Conservation (phyloP, 2,113 vertebrate species). For the Silurus asotus region DNA sequence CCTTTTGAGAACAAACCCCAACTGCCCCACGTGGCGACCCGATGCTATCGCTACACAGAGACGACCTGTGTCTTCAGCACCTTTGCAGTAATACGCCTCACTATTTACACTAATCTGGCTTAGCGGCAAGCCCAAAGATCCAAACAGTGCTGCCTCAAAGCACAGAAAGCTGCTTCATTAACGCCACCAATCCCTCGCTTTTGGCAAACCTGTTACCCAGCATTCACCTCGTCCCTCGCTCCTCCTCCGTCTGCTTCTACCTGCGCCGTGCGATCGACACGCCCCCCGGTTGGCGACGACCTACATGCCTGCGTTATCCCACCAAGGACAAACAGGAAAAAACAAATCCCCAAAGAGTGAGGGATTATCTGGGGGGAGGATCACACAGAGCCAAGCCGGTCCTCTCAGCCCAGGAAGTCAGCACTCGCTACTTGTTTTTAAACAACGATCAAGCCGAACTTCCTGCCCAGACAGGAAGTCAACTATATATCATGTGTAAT, state of each 20-base stretch:
- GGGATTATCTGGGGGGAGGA: slow-evolving; percentile 72
- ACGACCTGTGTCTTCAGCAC: slow-evolving; percentile 54
- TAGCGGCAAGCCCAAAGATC: slow-evolving; percentile 57
- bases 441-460: slow-evolving; percentile 13
- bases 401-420: neutral
- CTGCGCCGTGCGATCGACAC: neutral
- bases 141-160: slow-evolving; percentile 62
- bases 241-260: neutral
- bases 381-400: slow-evolving; percentile 48
- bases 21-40: neutral
- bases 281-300: slow-evolving; percentile 63
- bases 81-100: slow-evolving; percentile 58
- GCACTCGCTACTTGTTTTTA: slow-evolving; percentile 10
- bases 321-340: slow-evolving; percentile 69
- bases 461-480: slow-evolving; percentile 26
- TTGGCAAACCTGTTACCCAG: slow-evolving; percentile 63
- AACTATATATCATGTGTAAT: slow-evolving; percentile 11
- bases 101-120: slow-evolving; percentile 58
- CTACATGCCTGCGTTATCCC: slow-evolving; percentile 69
- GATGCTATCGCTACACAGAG: slow-evolving; percentile 58
- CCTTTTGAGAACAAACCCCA: slow-evolving; percentile 5
- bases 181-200: slow-evolving; percentile 60
- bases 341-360: slow-evolving; percentile 70
- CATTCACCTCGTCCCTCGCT: slow-evolving; percentile 45
- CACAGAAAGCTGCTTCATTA: slow-evolving; percentile 60